Conservation (phyloP, 1,140 invertebrate species). For the Marisa cornuarietis region DNA sequence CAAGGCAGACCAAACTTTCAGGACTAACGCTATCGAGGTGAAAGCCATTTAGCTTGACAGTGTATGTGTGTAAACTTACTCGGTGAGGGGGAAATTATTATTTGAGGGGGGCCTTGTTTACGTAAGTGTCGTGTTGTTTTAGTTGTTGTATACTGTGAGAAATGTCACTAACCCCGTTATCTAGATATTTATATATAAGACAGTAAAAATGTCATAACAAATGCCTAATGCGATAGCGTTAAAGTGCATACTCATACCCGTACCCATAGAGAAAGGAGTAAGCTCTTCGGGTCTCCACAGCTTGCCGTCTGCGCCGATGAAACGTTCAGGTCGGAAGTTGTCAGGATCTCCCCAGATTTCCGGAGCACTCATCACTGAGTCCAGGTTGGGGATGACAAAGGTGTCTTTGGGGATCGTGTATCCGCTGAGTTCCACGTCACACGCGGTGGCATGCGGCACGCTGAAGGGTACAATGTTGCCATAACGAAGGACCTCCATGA, state of each 20-base stretch:
- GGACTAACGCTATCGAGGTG: no score
- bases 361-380: conserved; percentile 52
- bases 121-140: no score
- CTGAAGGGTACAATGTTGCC: conserved; percentile 52
- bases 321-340: conserved; percentile 75
- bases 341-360: conserved; percentile 75
- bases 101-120: no score
- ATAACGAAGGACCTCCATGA: conserved; percentile 31
- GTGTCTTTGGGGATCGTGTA: conserved; percentile 54
- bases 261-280: conserved; percentile 37
- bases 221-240: no score
- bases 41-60: no score
- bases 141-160: no score
- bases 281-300: conserved; percentile 25
- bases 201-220: not conserved
- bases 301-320: conserved; percentile 50
- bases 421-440: conserved; percentile 45
- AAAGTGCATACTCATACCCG: not conserved
- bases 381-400: conserved; percentile 52
- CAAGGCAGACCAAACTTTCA: no score
- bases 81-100: no score
- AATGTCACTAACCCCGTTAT: no score
- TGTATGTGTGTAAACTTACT: no score
- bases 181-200: not conserved
- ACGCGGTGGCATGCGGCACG: conserved; percentile 47